Base-by-base conservation (phyloP, 2,888 invertebrate genomes). In the Dinocampus coccinellae region DNA sequence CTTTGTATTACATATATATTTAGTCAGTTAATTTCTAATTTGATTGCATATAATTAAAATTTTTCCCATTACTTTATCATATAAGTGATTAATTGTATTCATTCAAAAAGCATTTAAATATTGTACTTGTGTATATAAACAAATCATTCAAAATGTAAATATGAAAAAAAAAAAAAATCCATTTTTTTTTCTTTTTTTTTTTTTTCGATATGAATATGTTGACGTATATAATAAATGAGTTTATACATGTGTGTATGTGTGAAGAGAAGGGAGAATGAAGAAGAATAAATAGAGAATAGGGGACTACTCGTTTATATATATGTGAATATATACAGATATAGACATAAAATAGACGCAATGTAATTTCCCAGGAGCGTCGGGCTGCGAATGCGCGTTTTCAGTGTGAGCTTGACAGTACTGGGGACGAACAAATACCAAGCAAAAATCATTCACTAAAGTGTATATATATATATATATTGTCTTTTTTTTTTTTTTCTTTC, bases 351-450 rank as follows among this genome's bases (percentile, higher is more conserved):
- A 11, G 26, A 70, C 66, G 70, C 70, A 73, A 33, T 66, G 73
- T 75, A 75, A 75, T 75, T 75, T 73, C 73, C 69, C 70, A 73
- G 47, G 75, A 75, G 75, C 73, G 73, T 69, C 68, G 55, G 69
- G 47, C 47, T 55, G 58, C 67, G 73, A 70, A 70, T 65, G 63
- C 61, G 61, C 58, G 63, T 69, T 69, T 72, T 60, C 69, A 39
- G 47, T 16, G 47, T 16, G 20, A 47, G n/a, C 47, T 47, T 47
- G 47, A 47, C 20, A 16, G 16, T 16, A 47, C 16, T 7, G 47
- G 47, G 47, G 47, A 47, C 36, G 53, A 62, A 70, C 29, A 55
- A 29, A 55, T 26, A 36, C 20, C 55, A 36, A 34, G 24, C 39
- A 34, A 24, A 11, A 36, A 61, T 34, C 58, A 36, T 20, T 39